Evolutionary conservation across 2,113 vertebrate species (phyloP).

Genomic region (Antigone vipio): DNA sequence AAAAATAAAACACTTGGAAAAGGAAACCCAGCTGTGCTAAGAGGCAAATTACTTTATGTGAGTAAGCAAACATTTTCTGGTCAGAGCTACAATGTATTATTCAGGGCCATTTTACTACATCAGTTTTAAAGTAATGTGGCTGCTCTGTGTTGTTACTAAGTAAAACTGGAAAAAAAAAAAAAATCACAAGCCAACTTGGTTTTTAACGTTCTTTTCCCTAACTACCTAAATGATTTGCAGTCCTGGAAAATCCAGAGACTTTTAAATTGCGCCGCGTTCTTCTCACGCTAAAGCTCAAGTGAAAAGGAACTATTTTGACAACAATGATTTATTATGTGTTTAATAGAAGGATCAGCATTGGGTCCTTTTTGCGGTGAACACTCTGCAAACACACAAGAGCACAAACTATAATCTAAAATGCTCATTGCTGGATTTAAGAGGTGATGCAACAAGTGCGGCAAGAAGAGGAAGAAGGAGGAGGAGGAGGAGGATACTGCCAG

Average conservation of each 20-base stretch:
- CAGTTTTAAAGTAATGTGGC: slow-evolving; percentile 82
- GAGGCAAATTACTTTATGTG: slow-evolving; percentile 90
- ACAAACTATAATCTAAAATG: neutral
- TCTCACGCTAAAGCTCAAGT: neutral
- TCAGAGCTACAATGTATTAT: slow-evolving; percentile 91
- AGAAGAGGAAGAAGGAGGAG: neutral
- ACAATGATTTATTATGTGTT: neutral
- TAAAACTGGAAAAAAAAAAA: slow-evolving; percentile 52
- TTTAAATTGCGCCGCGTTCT: neutral
- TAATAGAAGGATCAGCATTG: neutral
- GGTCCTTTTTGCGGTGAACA: neutral
- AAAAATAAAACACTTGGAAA: slow-evolving; percentile 93
- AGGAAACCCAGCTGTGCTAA: slow-evolving; percentile 92
- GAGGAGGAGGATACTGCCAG: neutral
- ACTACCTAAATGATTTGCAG: neutral
- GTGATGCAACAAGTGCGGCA: slow-evolving; percentile 31
- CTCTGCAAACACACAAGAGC: neutral
- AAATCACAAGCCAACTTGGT: slow-evolving; percentile 25
- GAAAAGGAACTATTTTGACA: neutral
- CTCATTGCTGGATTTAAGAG: neutral
- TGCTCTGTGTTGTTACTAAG: slow-evolving; percentile 69
- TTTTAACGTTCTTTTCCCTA: neutral
- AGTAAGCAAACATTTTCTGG: slow-evolving; percentile 91
- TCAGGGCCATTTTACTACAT: slow-evolving; percentile 86
- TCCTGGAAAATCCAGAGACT: neutral